phyloP scores from a whole-genome alignment of 2,113 vertebrate genomes.

The Zosterops hypoxanthus region DNA sequence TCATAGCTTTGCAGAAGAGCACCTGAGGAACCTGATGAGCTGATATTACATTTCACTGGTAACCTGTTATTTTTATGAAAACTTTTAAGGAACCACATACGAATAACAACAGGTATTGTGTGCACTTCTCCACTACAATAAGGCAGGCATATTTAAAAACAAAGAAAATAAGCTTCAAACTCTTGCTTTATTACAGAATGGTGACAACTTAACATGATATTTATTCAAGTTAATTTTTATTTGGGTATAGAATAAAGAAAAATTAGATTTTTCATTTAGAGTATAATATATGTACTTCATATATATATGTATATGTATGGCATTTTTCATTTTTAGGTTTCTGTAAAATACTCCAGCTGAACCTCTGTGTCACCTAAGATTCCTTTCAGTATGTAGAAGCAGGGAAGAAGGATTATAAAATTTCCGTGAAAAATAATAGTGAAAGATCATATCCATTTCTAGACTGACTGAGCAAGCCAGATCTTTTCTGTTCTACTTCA shows the following conservation, averaged over 20 bases:
- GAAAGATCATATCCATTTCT: background rate
- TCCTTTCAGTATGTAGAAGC: background rate
- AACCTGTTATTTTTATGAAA: constrained; percentile 62
- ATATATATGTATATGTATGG: background rate
- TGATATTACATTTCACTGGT: constrained; percentile 56
- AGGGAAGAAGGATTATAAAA: background rate
- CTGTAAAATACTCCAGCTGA: background rate
- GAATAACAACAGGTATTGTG: constrained; percentile 61
- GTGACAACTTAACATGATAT: constrained; percentile 33
- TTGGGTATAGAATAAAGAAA: background rate
- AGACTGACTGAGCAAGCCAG: background rate
- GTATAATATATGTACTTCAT: background rate
- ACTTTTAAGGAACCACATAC: constrained; percentile 25
- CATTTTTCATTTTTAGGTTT: background rate
- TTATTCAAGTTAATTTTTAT: background rate
- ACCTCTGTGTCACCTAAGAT: background rate
- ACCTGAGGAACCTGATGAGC: constrained; percentile 41
- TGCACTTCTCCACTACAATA: constrained; percentile 76
- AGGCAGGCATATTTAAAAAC: background rate
- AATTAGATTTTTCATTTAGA: background rate
- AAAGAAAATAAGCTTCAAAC: background rate
- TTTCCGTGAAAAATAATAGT: background rate
- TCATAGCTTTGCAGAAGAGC: constrained; percentile 68
- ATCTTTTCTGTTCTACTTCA: background rate
- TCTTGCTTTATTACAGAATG: background rate